Percentiles rank a stretch among this genome's conserved stretches.
These are phyloP conservation scores for Hymenopus coronatus DNA, from an alignment of 2,888 invertebrate genomes.

Conservation along the genomic window DNA sequence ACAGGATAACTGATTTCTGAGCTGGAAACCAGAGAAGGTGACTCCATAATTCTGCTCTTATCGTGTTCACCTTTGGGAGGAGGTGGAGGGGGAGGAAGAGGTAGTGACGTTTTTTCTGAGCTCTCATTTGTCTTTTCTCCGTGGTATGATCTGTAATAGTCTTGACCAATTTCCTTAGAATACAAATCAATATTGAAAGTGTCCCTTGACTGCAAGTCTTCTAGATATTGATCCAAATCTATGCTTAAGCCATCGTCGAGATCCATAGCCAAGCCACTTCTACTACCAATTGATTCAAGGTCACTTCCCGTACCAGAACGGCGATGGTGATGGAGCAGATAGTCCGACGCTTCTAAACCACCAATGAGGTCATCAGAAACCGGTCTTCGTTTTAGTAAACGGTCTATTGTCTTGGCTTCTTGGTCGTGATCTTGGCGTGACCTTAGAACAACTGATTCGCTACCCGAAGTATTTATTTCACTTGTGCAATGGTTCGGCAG, in stretches of 20 bases:
- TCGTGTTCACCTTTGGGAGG: neutral
- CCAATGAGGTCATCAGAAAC: conserved; percentile 64
- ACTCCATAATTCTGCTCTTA: neutral
- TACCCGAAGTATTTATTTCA: conserved; percentile 17
- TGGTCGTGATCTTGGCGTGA: conserved; percentile 2
- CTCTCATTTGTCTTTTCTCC: conserved; percentile 3
- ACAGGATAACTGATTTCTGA: neutral
- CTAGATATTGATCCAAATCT: conserved; percentile 67
- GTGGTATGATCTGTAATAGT: conserved; percentile 16
- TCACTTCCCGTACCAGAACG: conserved; percentile 34
- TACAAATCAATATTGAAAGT: conserved; percentile 46
- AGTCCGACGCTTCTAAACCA: conserved; percentile 65
- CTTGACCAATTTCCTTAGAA: conserved; percentile 35
- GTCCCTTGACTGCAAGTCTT: conserved; percentile 59
- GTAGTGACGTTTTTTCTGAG: neutral
- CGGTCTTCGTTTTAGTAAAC: conserved; percentile 66
- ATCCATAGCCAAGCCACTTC: conserved; percentile 37
- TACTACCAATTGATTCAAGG: conserved; percentile 39
- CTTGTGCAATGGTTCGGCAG: neutral
- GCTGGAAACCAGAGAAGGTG: neutral
- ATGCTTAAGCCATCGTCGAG: conserved; percentile 48
- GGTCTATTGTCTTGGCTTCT: conserved; percentile 47
- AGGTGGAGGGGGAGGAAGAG: neutral
- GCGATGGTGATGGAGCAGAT: conserved; percentile 38
- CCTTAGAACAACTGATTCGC: conserved; percentile 23